phyloP scores from a whole-genome alignment of 92 coral and sea anemone species.

The Zoanthus solanderi region DNA sequence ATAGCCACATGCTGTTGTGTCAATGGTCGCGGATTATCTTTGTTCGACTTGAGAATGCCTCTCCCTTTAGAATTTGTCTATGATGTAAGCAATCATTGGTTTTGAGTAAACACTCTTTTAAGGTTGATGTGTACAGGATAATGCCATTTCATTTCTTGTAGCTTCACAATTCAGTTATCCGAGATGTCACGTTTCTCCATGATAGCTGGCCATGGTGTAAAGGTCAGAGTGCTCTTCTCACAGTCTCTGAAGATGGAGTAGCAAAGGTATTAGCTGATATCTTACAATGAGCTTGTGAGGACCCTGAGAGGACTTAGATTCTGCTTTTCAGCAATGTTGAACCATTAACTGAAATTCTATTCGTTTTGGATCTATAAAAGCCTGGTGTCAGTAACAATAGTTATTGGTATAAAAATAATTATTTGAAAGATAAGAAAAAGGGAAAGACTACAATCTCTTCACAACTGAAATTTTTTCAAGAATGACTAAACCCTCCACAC shows the following conservation, averaged over 20 bases:
- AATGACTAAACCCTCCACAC: too few relatives aligned
- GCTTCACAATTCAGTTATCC: slow-evolving; percentile 78
- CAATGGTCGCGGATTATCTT: slow-evolving; percentile 87
- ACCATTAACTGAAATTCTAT: too few relatives aligned
- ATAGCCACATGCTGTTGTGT: slow-evolving; percentile 82
- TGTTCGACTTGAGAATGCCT: slow-evolving; percentile 90
- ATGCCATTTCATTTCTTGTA: slow-evolving; percentile 3
- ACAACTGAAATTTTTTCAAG: too few relatives aligned
- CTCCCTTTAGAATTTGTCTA: slow-evolving; percentile 78
- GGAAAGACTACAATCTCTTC: too few relatives aligned
- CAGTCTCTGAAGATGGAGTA: slow-evolving; percentile 86
- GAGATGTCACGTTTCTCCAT: slow-evolving; percentile 88
- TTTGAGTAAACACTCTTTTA: not conserved
- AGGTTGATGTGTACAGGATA: not conserved
- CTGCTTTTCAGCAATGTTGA: too few relatives aligned
- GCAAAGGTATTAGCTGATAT: slow-evolving; percentile 68
- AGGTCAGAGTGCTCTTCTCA: slow-evolving; percentile 80
- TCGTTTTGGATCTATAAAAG: too few relatives aligned
- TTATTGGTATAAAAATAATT: too few relatives aligned
- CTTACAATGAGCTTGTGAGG: too few relatives aligned
- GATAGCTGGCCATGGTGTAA: slow-evolving; percentile 96
- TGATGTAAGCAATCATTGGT: slow-evolving; percentile 65
- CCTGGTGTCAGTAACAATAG: too few relatives aligned
- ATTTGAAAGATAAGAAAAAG: too few relatives aligned
- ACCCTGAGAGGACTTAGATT: too few relatives aligned